Base-by-base conservation (phyloP, 2,113 vertebrate genomes). In the Hypocryptadius cinnamomeus region DNA sequence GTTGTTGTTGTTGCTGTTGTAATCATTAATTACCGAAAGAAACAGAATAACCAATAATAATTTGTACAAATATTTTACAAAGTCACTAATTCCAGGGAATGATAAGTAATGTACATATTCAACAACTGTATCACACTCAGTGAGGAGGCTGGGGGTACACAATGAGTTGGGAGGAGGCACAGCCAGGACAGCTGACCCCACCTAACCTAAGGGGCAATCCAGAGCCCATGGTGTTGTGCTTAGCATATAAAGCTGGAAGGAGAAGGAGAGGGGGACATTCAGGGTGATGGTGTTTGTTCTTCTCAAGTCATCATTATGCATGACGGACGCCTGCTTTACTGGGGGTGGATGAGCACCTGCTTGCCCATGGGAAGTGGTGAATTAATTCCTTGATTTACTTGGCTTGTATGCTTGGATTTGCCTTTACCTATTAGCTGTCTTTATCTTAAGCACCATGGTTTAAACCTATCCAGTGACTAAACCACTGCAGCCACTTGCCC, bases 111-210 rank as follows among this genome's bases (percentile, higher is more conserved):
- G 14, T 39, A 80, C 9, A 27, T 18, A 27, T 68, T 60, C 17
- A 69, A 74, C 10, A 72, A 53, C 10, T 65, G 5, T 64, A 77
- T 54, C 39, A 60, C 23, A 45, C 17, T 56, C 33, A 37, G 35
- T 0, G 0, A 63, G 28, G 20, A n/a, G 28, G 39, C 19, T 39
- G 30, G 30, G 11, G 9, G 9, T 48, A 9, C 8, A 25, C 8
- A 50, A 7, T 37, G 25, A 42, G 2, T 0, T 76, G 35, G 25
- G 71, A 57, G 35, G 35, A 66, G 16, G 20, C 30, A 40, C 13
- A 74, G 16, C 24, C 35, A 65, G 50, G 23, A 40, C 28, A 56
- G 19, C 24, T 74, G 42, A 56, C 20, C 30, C 30, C 42, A 74
- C 1, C 35, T 57, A 31, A 48, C 13, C 42, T 35, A 50, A 48